These are phyloP conservation scores for Ditylenchus dipsaci DNA, from an alignment of 1,140 invertebrate species.

Conservation along the genomic window DNA sequence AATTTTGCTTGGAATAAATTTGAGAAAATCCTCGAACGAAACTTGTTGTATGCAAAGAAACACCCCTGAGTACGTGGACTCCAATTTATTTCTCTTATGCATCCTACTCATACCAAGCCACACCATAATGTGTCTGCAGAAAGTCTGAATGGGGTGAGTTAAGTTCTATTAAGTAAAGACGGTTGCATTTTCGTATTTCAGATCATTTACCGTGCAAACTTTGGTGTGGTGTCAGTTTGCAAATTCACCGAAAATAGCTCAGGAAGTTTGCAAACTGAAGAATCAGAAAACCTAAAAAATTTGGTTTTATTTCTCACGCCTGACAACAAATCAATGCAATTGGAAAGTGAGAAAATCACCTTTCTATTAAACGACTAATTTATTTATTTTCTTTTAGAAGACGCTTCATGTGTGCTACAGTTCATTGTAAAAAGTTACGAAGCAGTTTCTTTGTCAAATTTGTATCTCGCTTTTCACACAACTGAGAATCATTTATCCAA, in stretches of 20 bases:
- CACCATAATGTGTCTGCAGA: no score
- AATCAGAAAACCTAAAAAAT: neutral
- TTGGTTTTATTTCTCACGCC: neutral
- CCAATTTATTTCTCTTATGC: no score
- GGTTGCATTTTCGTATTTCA: neutral
- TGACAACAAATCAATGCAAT: neutral
- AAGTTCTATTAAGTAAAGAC: no score
- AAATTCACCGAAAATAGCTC: neutral
- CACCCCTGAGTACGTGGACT: no score
- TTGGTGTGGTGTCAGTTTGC: neutral
- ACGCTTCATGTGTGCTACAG: neutral
- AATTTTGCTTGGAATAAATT: no score
- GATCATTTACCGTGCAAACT: neutral
- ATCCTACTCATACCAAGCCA: no score
- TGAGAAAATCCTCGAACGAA: no score
- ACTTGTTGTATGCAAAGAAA: no score
- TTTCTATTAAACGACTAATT: neutral
- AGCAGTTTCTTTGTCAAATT: neutral
- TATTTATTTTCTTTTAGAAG: neutral
- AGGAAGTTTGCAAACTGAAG: constrained; percentile 2
- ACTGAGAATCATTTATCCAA: neutral
- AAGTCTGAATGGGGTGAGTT: no score
- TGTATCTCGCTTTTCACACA: neutral
- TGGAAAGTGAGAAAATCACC: neutral
- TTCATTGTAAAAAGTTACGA: neutral